phyloP scores from a whole-genome alignment of 2,113 vertebrate species.

The Salminus brasiliensis region DNA sequence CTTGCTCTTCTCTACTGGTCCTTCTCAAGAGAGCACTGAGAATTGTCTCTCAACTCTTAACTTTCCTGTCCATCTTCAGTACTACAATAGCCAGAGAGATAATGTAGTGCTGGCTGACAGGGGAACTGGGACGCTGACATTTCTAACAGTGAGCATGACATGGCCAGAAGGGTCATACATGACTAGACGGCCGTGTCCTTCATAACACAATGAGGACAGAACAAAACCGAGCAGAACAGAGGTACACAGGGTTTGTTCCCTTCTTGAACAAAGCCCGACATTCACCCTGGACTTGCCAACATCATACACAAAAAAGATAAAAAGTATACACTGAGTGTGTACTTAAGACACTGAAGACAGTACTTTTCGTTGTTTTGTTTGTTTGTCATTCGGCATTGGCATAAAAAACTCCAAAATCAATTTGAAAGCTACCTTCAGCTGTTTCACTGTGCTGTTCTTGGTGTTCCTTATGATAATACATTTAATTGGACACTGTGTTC shows the following conservation, averaged over 20 bases:
- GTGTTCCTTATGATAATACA: slow-evolving; percentile 13
- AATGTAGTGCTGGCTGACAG: neutral
- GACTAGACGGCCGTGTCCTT: neutral
- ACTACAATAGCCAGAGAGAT: neutral
- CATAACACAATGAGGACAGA: neutral
- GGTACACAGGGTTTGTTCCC: neutral
- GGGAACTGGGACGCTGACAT: neutral
- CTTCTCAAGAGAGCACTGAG: neutral
- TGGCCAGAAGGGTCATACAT: neutral
- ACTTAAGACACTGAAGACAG: neutral
- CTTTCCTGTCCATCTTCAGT: neutral
- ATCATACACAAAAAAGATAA: neutral
- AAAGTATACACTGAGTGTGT: neutral
- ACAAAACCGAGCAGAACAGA: neutral
- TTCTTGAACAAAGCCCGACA: neutral
- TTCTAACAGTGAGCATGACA: neutral
- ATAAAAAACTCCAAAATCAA: neutral
- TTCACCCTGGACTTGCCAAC: neutral
- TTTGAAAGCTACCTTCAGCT: slow-evolving; percentile 12
- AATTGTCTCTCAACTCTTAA: neutral
- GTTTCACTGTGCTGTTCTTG: neutral
- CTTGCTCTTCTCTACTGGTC: too few relatives aligned
- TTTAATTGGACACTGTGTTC: slow-evolving; percentile 37
- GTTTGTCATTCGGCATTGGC: neutral
- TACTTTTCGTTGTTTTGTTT: neutral